Base-by-base conservation (phyloP, 2,113 vertebrate genomes). In the Chionodraco myersi region DNA sequence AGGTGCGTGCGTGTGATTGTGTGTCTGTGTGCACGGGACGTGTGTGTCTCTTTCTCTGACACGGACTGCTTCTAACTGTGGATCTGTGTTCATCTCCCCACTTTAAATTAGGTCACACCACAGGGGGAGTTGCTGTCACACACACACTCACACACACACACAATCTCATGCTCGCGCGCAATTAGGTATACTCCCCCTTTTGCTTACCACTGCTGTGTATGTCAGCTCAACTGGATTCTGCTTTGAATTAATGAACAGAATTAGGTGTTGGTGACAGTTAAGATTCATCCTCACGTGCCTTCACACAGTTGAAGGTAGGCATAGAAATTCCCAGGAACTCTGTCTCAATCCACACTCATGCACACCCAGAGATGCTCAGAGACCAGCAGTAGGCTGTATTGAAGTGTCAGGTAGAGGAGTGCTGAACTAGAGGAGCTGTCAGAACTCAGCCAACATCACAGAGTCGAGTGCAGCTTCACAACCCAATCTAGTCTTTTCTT, bases 71-170 rank as follows among this genome's bases (percentile, higher is more conserved):
- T 84, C 87, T 90, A 81, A 75, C 83, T 83, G 86, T 82, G 80
- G 75, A 87, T 76, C 77, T 82, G 82, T 86, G 90, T 87, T 92
- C 89, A 87, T 92, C 90, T 92, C 86, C 86, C 67, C 79, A 87
- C 89, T 93, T 93, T 92, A 94, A 94, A 94, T 93, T 91, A 92
- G 92, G 86, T 92, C 91, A 92, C 86, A 85, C 92, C 87, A 83
- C 91, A 89, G 90, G 91, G 87, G 74, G 91, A 86, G 81, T 75
- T 90, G 77, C 88, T 92, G 87, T 89, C 90, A 76, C 88, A 87
- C 77, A 67, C 59, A n/a, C 77, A 57, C 53, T 21, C 21, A 21
- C 21, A 6, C 34, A 57, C 72, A 49, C 74, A 79, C 72, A 71
- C 36, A 41, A 41, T 41, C 36, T 41, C 52, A 34, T 72, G 47